Conservation (phyloP, 2,888 invertebrate species). For the Apotomis betuletana region DNA sequence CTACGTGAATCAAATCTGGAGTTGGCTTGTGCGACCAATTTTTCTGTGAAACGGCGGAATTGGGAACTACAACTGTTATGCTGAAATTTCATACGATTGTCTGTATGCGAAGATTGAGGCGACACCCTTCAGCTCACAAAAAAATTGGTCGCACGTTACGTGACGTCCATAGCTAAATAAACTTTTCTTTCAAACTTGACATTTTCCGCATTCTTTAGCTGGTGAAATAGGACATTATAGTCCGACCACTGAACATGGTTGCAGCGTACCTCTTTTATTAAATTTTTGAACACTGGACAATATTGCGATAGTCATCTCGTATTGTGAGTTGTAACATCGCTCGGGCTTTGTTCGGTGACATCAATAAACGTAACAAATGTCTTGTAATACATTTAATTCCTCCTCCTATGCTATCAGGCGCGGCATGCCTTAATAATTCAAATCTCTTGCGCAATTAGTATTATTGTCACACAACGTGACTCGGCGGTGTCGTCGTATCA, state of each 20-base stretch:
- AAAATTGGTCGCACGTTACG: too few relatives aligned
- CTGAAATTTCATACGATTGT: too few relatives aligned
- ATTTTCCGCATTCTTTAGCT: constrained; percentile 20
- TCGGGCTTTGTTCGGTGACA: constrained; percentile 22
- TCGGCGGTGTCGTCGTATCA: constrained; percentile 49
- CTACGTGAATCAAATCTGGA: too few relatives aligned
- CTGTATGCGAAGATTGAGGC: too few relatives aligned
- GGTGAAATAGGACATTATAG: constrained; percentile 7
- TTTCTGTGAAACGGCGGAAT: too few relatives aligned
- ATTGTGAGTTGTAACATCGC: constrained; percentile 23
- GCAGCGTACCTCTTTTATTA: constrained; percentile 26
- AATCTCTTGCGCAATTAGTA: constrained; percentile 39
- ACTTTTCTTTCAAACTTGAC: neutral
- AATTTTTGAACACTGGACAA: constrained; percentile 21
- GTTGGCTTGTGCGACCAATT: too few relatives aligned
- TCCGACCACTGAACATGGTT: constrained; percentile 2
- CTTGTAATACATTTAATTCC: constrained; percentile 34
- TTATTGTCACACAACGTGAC: constrained; percentile 40
- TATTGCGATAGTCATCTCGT: constrained; percentile 18
- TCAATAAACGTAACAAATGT: constrained; percentile 34
- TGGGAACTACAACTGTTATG: too few relatives aligned
- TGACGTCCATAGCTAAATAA: too few relatives aligned
- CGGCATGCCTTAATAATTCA: constrained; percentile 39
- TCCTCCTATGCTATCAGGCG: constrained; percentile 28
- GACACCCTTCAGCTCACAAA: too few relatives aligned